These are phyloP conservation scores for Heliconius charithonia DNA, from an alignment of 2,888 invertebrate genomes.

Conservation along the genomic window DNA sequence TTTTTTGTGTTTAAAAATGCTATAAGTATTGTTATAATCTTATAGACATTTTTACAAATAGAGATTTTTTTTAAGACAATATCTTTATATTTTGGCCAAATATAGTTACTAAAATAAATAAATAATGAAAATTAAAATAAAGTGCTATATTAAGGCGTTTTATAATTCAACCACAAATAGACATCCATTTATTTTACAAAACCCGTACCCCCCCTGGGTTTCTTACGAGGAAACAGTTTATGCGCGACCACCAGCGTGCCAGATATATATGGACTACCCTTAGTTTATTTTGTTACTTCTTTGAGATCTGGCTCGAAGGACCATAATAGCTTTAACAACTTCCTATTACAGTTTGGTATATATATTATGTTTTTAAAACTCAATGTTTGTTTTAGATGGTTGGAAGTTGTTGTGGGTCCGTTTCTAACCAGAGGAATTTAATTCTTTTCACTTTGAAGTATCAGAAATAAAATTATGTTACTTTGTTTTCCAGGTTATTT, in stretches of 20 bases:
- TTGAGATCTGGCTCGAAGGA: background rate
- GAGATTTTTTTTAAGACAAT: too few species aligned
- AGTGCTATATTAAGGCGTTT: background rate
- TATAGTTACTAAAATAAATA: background rate
- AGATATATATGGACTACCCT: slow-evolving; percentile 13
- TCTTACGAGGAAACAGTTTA: slow-evolving; percentile 35
- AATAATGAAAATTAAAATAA: background rate
- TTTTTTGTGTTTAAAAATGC: background rate
- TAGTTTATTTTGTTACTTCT: slow-evolving; percentile 14
- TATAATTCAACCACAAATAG: background rate
- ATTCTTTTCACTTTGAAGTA: background rate
- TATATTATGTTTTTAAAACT: background rate
- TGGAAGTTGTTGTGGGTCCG: background rate
- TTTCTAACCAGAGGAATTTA: background rate
- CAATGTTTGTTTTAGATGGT: background rate
- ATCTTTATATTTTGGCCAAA: background rate
- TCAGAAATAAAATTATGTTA: too few species aligned
- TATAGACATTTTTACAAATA: too few species aligned
- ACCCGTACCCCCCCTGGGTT: background rate
- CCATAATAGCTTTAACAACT: slow-evolving; percentile 11
- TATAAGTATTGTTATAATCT: background rate
- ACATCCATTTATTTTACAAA: background rate
- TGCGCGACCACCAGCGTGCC: slow-evolving; percentile 35
- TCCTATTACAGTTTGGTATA: slow-evolving; percentile 1
- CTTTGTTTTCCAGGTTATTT: too few species aligned